phyloP scores from a whole-genome alignment of 2,113 vertebrate species.

The Notechis scutatus region DNA sequence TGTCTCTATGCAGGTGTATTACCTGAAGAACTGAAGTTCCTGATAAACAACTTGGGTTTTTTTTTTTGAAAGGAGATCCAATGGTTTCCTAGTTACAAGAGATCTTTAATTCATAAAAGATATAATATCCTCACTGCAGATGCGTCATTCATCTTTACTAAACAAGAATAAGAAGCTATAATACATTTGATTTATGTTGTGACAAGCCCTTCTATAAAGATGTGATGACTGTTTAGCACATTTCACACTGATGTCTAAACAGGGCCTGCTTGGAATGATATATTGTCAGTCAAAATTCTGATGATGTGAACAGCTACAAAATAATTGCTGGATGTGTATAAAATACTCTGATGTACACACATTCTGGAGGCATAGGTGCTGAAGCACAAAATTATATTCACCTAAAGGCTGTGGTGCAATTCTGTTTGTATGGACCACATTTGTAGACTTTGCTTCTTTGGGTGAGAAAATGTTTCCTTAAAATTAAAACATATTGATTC shows the following conservation, averaged over 20 bases:
- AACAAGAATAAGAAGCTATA: conserved; percentile 24
- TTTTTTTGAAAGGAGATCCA: background rate
- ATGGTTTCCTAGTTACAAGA: background rate
- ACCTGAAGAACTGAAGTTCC: background rate
- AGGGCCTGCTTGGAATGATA: conserved; percentile 37
- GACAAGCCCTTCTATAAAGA: conserved; percentile 52
- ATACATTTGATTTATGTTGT: conserved; percentile 53
- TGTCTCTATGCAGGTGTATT: background rate
- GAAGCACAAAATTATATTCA: conserved; percentile 18
- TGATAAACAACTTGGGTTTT: background rate
- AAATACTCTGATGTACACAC: conserved; percentile 6
- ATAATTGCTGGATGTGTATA: conserved; percentile 13
- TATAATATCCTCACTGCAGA: conserved; percentile 18
- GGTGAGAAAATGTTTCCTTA: background rate
- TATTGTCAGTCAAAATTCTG: conserved; percentile 54
- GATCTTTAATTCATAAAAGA: conserved; percentile 25
- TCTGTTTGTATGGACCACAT: background rate
- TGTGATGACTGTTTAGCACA: conserved; percentile 41
- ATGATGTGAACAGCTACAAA: conserved; percentile 30
- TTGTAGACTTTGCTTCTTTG: background rate
- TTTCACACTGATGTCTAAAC: conserved; percentile 46
- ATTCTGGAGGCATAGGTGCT: conserved; percentile 1
- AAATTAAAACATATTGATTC: background rate
- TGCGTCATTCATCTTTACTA: conserved; percentile 22
- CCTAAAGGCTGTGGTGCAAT: background rate